Evolutionary conservation across 2,888 invertebrate genomes (phyloP).

Genomic region (Galerucella pusilla): DNA sequence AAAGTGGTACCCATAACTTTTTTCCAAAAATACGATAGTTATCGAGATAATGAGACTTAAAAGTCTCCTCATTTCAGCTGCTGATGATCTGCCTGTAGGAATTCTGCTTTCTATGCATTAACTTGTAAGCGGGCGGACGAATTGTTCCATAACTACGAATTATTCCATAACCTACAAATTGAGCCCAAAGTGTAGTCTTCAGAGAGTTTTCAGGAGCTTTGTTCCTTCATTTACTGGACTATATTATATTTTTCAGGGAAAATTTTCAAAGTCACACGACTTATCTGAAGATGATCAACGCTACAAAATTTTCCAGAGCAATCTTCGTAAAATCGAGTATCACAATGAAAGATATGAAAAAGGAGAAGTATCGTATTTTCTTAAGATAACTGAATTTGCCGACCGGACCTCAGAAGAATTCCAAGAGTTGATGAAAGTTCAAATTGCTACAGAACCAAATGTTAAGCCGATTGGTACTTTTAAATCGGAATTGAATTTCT

Average conservation of each 20-base stretch:
- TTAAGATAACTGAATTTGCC: slow-evolving; percentile 19
- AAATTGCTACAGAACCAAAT: not conserved
- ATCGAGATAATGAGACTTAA: too few relatives aligned
- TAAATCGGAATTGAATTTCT: not conserved
- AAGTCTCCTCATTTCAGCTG: too few relatives aligned
- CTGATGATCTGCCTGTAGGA: too few relatives aligned
- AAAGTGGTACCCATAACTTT: too few relatives aligned
- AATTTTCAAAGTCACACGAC: not conserved
- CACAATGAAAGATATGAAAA: slow-evolving; percentile 25
- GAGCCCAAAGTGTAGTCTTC: too few relatives aligned
- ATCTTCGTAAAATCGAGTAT: slow-evolving; percentile 18
- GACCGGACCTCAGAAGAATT: slow-evolving; percentile 11
- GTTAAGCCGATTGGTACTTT: not conserved
- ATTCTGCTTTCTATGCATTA: too few relatives aligned
- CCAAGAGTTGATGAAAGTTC: not conserved
- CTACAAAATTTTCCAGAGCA: slow-evolving; percentile 28
- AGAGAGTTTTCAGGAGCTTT: too few relatives aligned
- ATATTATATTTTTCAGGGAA: not conserved
- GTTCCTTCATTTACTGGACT: too few relatives aligned
- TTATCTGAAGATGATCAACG: slow-evolving; percentile 18
- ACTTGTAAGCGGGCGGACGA: too few relatives aligned
- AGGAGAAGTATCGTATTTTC: slow-evolving; percentile 13
- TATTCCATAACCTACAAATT: too few relatives aligned
- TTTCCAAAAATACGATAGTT: too few relatives aligned
- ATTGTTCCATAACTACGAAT: too few relatives aligned